Percentiles rank a stretch among this genome's conserved stretches.
Evolutionary conservation across 2,888 invertebrate species (phyloP).

Genomic region (Drosophila flavopinicola): DNA sequence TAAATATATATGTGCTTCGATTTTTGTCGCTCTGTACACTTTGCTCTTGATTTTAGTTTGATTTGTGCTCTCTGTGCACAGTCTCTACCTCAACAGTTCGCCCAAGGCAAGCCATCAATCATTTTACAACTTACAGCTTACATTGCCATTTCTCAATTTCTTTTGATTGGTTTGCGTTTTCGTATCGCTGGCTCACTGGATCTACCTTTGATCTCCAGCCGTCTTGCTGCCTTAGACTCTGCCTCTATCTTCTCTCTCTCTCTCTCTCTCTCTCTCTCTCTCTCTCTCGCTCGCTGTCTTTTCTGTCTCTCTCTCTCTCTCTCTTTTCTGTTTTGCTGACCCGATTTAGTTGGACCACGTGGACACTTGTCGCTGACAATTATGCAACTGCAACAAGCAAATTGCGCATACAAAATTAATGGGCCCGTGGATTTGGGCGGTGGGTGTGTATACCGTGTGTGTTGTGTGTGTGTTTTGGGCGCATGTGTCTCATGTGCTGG

Average conservation of each 20-base stretch:
- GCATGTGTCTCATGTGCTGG: slow-evolving; percentile 53
- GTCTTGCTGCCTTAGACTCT: neutral
- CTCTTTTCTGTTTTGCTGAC: neutral
- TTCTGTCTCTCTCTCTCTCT: neutral
- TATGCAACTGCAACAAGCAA: slow-evolving; percentile 28
- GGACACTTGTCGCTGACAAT: slow-evolving; percentile 16
- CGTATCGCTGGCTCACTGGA: neutral
- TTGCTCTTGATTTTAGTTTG: too few species aligned
- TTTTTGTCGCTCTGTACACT: too few species aligned
- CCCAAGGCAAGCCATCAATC: slow-evolving; percentile 48
- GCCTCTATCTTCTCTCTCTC: neutral
- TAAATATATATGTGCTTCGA: too few species aligned
- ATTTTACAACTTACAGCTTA: slow-evolving; percentile 36
- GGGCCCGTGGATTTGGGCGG: slow-evolving; percentile 5
- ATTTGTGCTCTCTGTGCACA: too few species aligned
- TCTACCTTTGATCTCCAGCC: neutral
- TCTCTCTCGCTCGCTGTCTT: neutral
- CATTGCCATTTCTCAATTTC: neutral
- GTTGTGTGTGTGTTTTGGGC: neutral
- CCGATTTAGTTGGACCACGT: slow-evolving; percentile 5
- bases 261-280: neutral
- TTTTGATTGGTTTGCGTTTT: slow-evolving; percentile 1
- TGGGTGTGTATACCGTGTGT: neutral
- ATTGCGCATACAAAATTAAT: slow-evolving; percentile 54
- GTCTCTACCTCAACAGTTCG: neutral